phyloP scores from a whole-genome alignment of 2,888 invertebrate species.

The Allygus modestus region DNA sequence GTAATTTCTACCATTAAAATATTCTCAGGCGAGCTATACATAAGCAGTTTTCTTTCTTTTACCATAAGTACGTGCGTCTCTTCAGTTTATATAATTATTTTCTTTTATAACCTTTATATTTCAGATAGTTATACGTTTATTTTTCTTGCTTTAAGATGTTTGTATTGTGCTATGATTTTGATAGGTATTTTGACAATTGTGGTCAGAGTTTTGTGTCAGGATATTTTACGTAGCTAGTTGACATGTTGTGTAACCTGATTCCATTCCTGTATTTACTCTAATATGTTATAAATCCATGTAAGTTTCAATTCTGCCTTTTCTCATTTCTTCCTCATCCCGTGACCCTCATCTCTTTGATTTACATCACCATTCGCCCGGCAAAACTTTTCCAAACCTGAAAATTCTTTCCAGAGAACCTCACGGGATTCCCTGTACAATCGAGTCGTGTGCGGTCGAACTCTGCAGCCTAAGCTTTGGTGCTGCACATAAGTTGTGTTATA shows the following conservation, averaged over 20 bases:
- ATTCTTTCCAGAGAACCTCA: slow-evolving; percentile 15
- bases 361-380: not conserved
- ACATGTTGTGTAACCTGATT: slow-evolving; percentile 5
- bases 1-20: too few species aligned
- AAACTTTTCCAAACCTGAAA: slow-evolving; percentile 8
- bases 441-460: not conserved
- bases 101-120: not conserved
- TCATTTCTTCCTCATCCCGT: not conserved
- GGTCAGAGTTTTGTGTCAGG: slow-evolving; percentile 3
- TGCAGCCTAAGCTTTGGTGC: too few species aligned
- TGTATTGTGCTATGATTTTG: not conserved
- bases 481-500: too few species aligned
- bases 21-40: too few species aligned
- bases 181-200: not conserved
- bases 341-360: slow-evolving; percentile 10
- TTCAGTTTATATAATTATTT: not conserved
- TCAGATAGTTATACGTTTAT: not conserved
- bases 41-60: too few species aligned
- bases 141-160: slow-evolving; percentile 1
- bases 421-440: not conserved
- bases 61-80: not conserved
- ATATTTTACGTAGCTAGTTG: slow-evolving; percentile 18
- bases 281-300: slow-evolving; percentile 38
- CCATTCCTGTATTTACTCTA: slow-evolving; percentile 22
- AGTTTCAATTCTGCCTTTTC: slow-evolving; percentile 27